Percentiles rank a stretch among this genome's conserved stretches.
Evolutionary conservation across 2,797 vertebrate genomes (phyloP).

Genomic region (Alfaro cultratus): DNA sequence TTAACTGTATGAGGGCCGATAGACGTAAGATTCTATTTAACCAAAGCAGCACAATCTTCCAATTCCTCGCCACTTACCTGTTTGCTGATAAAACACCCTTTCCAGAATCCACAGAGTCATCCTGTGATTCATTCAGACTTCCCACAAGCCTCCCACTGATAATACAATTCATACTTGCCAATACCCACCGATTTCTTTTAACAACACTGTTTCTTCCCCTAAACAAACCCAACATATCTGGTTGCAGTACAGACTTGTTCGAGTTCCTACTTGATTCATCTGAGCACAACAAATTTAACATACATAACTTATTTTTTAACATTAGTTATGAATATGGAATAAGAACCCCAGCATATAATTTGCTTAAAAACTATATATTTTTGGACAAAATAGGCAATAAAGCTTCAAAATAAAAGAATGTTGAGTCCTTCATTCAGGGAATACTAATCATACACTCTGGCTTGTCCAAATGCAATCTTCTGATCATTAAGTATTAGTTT

Average conservation of each 20-base stretch:
- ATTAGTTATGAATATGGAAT: not conserved
- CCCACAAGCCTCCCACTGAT: not conserved
- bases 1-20: not conserved
- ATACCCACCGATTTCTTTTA: not conserved
- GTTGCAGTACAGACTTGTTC: not conserved
- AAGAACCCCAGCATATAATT: not conserved
- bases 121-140: slow-evolving; percentile 6
- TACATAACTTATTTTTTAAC: not conserved
- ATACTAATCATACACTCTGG: slow-evolving; percentile 26
- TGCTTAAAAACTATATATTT: not conserved
- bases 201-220: not conserved
- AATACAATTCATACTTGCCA: not conserved
- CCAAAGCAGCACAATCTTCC: not conserved
- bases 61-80: not conserved
- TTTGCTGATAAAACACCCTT: not conserved
- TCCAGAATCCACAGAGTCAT: not conserved
- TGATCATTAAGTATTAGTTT: slow-evolving; percentile 61
- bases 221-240: not conserved
- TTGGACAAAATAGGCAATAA: not conserved
- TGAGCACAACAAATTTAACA: not conserved
- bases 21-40: not conserved
- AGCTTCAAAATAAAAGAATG: not conserved
- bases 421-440: slow-evolving; percentile 20
- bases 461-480: slow-evolving; percentile 31
- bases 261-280: not conserved